Base-by-base conservation (phyloP, 1,140 invertebrate species). In the Callitettix versicolor region DNA sequence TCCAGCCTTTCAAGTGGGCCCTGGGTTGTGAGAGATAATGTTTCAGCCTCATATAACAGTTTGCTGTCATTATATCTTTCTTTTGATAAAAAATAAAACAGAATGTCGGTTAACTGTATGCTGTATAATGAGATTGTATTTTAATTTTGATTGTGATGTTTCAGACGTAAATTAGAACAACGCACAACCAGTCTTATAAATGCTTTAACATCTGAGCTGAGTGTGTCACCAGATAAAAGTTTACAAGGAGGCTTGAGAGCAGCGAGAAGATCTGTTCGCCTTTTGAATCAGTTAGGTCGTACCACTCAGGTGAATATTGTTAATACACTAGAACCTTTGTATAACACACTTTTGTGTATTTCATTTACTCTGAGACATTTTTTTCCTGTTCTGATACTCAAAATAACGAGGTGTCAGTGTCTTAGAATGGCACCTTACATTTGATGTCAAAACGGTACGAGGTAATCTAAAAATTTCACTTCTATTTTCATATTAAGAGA, bases 211-310 rank as follows among this genome's bases (percentile, higher is more conserved):
- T 85, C 86, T 58, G 95, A 97, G 68, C 69, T 98, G 30, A 86
- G 92, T 69, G 84, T 88, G 0, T 84, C 81, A 48, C 85, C 88
- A 17, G 88, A 91, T 62, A 88, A 91, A 68, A 93, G 91, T 51
- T 72, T 96, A 0, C 85, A 97, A 69, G 94, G 94, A n/a, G 94
- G 94, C 0, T 76, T 97, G 14, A 73, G 89, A 63, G 88, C 91
- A 14, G 86, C 91, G 2, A 73, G 91, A 44, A 78, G 87, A 59
- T 88, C 90, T 4, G 88, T 97, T 0, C 77, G 82, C 55, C 78
- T 97, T n/a, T 78, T 98, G 1, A 89, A 92, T 66, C 78, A 85
- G 64, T 75, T 95, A 24, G 88, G 87, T 55, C 82, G 87, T 66
- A 79, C 80, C 52, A 80, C 79, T 58, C 81, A 84, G 68, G 81